These are phyloP conservation scores for Cryptomyrus ogoouensis DNA, from an alignment of 2,113 vertebrate genomes.

Conservation along the genomic window DNA sequence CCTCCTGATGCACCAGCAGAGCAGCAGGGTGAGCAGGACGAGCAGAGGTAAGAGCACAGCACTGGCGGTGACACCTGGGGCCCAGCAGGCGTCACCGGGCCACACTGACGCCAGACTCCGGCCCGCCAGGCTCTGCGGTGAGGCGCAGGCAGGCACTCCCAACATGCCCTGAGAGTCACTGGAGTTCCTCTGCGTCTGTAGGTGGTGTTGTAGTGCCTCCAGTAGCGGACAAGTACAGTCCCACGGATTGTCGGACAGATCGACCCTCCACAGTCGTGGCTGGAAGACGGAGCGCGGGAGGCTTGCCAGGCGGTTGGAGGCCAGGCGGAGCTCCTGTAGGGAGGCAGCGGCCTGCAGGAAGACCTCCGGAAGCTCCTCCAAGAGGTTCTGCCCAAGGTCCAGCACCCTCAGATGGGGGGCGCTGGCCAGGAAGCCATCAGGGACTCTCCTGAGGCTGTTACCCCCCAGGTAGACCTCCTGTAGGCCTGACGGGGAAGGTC, in stretches of 20 bases:
- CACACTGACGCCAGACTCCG: conserved; percentile 48
- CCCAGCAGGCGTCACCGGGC: conserved; percentile 55
- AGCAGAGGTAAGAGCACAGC: conserved; percentile 71
- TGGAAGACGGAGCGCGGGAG: conserved; percentile 57
- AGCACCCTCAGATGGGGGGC: conserved; percentile 60
- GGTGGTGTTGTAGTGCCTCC: conserved; percentile 36
- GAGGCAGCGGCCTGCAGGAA: conserved; percentile 62
- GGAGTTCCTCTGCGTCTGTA: conserved; percentile 32
- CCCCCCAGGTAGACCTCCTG: conserved; percentile 62
- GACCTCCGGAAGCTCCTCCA: conserved; percentile 59
- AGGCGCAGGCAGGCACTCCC: conserved; percentile 57
- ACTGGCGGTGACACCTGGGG: conserved; percentile 61
- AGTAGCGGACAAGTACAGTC: conserved; percentile 69
- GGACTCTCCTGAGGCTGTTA: conserved; percentile 63
- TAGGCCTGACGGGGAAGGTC: conserved; percentile 38
- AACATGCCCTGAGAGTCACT: conserved; percentile 39
- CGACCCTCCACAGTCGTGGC: conserved; percentile 55
- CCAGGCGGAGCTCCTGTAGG: conserved; percentile 61
- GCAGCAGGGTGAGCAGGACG: conserved; percentile 51
- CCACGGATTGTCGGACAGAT: conserved; percentile 70
- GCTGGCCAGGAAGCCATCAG: conserved; percentile 61
- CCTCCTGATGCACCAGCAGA: conserved; percentile 73
- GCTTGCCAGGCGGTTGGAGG: conserved; percentile 58
- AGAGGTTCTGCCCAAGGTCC: conserved; percentile 64
- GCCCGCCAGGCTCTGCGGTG: conserved; percentile 48